Evolutionary conservation across 2,888 invertebrate genomes (phyloP).

Genomic region (Athetis lepigone): DNA sequence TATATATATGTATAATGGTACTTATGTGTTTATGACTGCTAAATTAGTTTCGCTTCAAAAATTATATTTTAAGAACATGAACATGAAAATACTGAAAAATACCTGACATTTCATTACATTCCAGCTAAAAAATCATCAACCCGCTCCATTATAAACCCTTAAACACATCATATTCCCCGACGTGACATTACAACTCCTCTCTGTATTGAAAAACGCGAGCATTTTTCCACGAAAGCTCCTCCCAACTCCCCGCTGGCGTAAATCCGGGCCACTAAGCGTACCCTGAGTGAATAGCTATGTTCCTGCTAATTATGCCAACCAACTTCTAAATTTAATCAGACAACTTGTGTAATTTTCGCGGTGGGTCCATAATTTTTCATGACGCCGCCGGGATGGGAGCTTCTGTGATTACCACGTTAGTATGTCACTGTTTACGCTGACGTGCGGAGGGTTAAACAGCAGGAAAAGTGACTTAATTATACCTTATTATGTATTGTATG

Average conservation of each 20-base stretch:
- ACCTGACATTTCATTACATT: constrained; percentile 8
- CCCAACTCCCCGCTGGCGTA: constrained; percentile 63
- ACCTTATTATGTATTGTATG: constrained; percentile 40
- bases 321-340: constrained; percentile 90
- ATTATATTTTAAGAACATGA: not conserved
- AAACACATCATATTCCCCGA: constrained; percentile 57
- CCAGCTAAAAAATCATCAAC: constrained; percentile 38
- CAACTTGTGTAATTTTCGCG: constrained; percentile 86
- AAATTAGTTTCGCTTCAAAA: not conserved
- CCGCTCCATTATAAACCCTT: constrained; percentile 53
- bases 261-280: constrained; percentile 74
- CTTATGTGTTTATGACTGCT: not conserved
- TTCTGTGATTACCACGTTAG: constrained; percentile 60
- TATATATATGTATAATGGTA: too few species aligned
- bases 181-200: constrained; percentile 51
- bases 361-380: constrained; percentile 86
- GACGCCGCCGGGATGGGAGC: constrained; percentile 66
- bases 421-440: constrained; percentile 60
- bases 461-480: constrained; percentile 54
- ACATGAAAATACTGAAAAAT: constrained; percentile 10
- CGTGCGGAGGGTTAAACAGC: constrained; percentile 50
- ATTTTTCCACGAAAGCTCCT: constrained; percentile 60
- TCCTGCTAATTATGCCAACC: constrained; percentile 83
- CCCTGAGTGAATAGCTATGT: constrained; percentile 89
- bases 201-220: constrained; percentile 62